Evolutionary conservation across 2,797 vertebrate species (phyloP).

Genomic region (Harpagifer antarcticus): DNA sequence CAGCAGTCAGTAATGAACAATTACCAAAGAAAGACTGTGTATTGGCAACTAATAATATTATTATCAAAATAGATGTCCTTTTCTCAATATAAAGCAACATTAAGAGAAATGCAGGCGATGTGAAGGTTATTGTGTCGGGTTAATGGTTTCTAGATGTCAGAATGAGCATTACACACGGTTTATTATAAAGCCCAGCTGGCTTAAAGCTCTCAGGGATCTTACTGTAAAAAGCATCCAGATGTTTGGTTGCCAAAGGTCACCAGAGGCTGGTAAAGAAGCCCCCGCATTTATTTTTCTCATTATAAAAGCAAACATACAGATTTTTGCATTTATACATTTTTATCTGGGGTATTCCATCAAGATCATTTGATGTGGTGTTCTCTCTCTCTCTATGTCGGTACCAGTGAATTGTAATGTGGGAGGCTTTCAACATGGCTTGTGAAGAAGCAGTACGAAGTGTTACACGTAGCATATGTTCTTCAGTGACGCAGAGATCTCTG

Average conservation of each 20-base stretch:
- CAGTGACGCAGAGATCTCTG: slow-evolving; percentile 37
- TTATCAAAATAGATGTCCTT: not conserved
- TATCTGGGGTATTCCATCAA: not conserved
- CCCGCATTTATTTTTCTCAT: not conserved
- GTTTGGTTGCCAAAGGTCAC: slow-evolving; percentile 36
- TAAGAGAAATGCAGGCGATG: not conserved
- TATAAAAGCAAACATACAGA: slow-evolving; percentile 28
- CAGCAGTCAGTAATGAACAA: too few species aligned
- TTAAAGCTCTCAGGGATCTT: slow-evolving; percentile 24
- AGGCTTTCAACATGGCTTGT: slow-evolving; percentile 27
- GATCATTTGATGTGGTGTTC: not conserved
- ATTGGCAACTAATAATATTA: not conserved
- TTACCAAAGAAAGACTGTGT: too few species aligned
- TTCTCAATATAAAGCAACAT: slow-evolving; percentile 1
- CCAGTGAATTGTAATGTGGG: slow-evolving; percentile 23
- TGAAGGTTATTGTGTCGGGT: not conserved
- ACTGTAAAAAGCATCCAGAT: slow-evolving; percentile 36
- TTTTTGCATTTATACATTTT: slow-evolving; percentile 28
- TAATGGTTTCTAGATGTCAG: slow-evolving; percentile 1
- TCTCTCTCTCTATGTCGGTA: not conserved
- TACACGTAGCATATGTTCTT: slow-evolving; percentile 53
- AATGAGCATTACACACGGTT: slow-evolving; percentile 5
- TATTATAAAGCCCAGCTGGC: slow-evolving; percentile 10
- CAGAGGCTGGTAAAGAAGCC: slow-evolving; percentile 13
- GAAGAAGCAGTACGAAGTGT: slow-evolving; percentile 35